These are phyloP conservation scores for Cherax quadricarinatus DNA, from an alignment of 1,140 invertebrate genomes.

Conservation along the genomic window DNA sequence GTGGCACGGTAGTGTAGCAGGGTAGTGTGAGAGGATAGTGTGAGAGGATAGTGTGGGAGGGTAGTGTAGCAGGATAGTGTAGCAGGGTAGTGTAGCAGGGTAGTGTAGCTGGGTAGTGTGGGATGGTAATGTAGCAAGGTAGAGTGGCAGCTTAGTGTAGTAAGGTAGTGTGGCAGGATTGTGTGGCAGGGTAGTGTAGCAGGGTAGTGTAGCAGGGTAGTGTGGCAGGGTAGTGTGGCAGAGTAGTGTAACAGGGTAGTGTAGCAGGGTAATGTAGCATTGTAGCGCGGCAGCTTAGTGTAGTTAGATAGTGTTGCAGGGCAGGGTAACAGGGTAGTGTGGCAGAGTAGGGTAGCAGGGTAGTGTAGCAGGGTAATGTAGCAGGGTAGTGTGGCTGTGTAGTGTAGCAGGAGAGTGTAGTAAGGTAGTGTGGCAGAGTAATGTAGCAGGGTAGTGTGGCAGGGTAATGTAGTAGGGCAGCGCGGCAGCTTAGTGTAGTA, in stretches of 20 bases:
- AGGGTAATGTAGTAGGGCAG: neutral
- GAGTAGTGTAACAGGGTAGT: neutral
- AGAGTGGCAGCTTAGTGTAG: too few species aligned
- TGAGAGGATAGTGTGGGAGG: too few species aligned
- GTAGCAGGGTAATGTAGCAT: neutral
- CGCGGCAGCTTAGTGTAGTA: neutral
- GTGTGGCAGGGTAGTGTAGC: neutral
- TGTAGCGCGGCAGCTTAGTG: neutral
- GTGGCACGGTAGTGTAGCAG: too few species aligned
- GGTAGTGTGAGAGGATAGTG: too few species aligned
- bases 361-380: neutral
- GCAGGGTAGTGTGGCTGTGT: neutral
- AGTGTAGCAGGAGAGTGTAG: neutral
- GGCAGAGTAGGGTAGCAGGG: neutral
- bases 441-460: neutral
- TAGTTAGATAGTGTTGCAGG: neutral
- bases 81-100: too few species aligned
- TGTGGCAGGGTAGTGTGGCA: neutral
- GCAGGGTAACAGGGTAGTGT: neutral
- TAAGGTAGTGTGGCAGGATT: too few species aligned
- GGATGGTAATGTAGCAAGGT: too few species aligned
- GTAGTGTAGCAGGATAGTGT: too few species aligned
- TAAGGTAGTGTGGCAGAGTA: neutral
- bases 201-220: neutral
- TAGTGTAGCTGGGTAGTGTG: too few species aligned